A percentile compares a stretch with the other conserved stretches of the same genome.
These are phyloP conservation scores for Limnothrissa miodon DNA, from an alignment of 2,113 vertebrate species.

Conservation along the genomic window DNA sequence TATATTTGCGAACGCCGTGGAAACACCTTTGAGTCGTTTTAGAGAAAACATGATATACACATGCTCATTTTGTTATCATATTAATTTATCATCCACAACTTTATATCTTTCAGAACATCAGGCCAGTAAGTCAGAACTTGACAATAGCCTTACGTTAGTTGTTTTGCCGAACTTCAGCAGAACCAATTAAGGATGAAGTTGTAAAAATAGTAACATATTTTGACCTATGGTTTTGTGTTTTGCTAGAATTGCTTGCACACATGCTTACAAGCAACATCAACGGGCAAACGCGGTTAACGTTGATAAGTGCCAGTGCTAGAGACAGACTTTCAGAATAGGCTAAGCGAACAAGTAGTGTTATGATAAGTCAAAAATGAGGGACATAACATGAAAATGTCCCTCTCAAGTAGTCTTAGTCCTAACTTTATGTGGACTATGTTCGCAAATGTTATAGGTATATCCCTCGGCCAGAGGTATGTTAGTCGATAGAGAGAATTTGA, in stretches of 20 bases:
- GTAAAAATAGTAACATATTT: background rate
- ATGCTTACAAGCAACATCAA: background rate
- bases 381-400: too few species aligned
- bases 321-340: too few species aligned
- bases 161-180: background rate
- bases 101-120: background rate
- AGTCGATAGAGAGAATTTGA: background rate
- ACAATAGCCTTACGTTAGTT: too few species aligned
- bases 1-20: background rate
- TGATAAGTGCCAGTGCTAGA: background rate
- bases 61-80: background rate
- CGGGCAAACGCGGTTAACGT: too few species aligned
- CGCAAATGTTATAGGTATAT: too few species aligned
- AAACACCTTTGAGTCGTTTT: background rate
- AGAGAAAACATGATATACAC: background rate
- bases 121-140: background rate
- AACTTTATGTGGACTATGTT: background rate
- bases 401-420: too few species aligned
- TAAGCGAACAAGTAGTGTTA: too few species aligned
- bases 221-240: background rate
- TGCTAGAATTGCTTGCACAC: background rate
- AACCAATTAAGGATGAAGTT: background rate
- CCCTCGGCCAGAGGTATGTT: too few species aligned
- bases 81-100: too few species aligned
- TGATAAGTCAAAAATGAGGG: too few species aligned